Percentiles rank a stretch among this genome's conserved stretches.
phyloP scores from a whole-genome alignment of 2,113 vertebrate genomes.

The Stigmatopora nigra region DNA sequence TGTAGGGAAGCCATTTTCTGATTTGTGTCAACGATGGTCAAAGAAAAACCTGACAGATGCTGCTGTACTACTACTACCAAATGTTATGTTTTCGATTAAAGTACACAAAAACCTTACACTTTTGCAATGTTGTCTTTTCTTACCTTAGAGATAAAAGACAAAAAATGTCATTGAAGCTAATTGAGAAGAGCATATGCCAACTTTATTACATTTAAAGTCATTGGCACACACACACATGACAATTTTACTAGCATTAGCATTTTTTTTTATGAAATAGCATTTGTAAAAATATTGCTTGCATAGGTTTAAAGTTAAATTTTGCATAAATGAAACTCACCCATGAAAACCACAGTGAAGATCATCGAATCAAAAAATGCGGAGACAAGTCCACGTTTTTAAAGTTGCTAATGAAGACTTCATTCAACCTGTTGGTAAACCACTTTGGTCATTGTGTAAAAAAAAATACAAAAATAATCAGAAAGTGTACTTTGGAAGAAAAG shows the following conservation, averaged over 20 bases:
- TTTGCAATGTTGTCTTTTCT: not conserved
- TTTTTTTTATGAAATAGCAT: not conserved
- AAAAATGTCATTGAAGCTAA: too few relatives aligned
- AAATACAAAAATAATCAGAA: not conserved
- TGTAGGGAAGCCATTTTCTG: slow-evolving; percentile 43
- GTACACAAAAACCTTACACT: slow-evolving; percentile 19
- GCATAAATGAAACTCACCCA: slow-evolving; percentile 31
- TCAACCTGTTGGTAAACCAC: not conserved
- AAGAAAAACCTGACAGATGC: slow-evolving; percentile 39
- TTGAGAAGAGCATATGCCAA: too few relatives aligned
- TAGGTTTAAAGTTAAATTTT: slow-evolving; percentile 22
- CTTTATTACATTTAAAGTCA: too few relatives aligned
- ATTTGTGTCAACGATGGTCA: slow-evolving; percentile 43
- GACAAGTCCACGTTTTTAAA: not conserved
- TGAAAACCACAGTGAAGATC: not conserved
- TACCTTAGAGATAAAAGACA: not conserved
- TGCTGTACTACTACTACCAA: slow-evolving; percentile 43
- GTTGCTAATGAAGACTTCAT: too few relatives aligned
- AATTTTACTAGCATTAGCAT: not conserved
- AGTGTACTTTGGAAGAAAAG: not conserved
- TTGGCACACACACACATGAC: too few relatives aligned
- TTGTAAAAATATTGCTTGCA: not conserved
- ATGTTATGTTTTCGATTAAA: slow-evolving; percentile 71
- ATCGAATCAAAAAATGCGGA: not conserved
- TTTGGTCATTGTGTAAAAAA: slow-evolving; percentile 26